A percentile compares a stretch with the other conserved stretches of the same genome.
Conservation (phyloP, 2,888 invertebrate genomes). For the Cryptocephalus moraei region DNA sequence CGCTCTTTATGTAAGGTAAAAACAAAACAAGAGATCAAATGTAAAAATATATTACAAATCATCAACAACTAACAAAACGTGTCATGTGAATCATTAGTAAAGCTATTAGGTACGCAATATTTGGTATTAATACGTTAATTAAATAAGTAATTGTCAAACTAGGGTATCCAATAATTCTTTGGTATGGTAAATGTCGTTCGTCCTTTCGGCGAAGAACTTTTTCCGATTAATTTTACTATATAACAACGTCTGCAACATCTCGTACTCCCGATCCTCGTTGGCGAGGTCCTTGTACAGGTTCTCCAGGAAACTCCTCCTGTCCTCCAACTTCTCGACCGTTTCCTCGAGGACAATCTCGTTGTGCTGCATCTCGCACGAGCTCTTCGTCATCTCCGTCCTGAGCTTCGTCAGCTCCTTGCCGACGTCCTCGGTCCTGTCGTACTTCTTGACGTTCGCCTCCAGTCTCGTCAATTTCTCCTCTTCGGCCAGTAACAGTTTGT, state of each 20-base stretch:
- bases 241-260: constrained; percentile 36
- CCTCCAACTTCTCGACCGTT: constrained; percentile 31
- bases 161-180: constrained; percentile 41
- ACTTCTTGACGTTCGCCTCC: constrained; percentile 43
- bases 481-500: constrained; percentile 62
- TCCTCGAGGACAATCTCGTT: constrained; percentile 37
- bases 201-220: constrained; percentile 14
- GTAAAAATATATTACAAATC: background rate
- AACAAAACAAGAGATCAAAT: background rate
- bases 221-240: constrained; percentile 19
- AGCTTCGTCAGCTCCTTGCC: constrained; percentile 28
- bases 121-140: constrained; percentile 33
- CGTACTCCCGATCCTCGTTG: constrained; percentile 35
- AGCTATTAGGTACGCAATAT: constrained; percentile 37
- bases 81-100: constrained; percentile 1
- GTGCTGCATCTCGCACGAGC: constrained; percentile 38
- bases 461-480: constrained; percentile 62
- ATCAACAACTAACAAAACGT: background rate
- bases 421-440: constrained; percentile 31
- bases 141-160: constrained; percentile 25
- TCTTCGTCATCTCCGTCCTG: constrained; percentile 35
- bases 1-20: too few relatives aligned
- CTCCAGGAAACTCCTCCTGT: constrained; percentile 28
- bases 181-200: constrained; percentile 32
- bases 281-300: constrained; percentile 32